Conservation (phyloP, 2,113 vertebrate species). For the Microcebus murinus region DNA sequence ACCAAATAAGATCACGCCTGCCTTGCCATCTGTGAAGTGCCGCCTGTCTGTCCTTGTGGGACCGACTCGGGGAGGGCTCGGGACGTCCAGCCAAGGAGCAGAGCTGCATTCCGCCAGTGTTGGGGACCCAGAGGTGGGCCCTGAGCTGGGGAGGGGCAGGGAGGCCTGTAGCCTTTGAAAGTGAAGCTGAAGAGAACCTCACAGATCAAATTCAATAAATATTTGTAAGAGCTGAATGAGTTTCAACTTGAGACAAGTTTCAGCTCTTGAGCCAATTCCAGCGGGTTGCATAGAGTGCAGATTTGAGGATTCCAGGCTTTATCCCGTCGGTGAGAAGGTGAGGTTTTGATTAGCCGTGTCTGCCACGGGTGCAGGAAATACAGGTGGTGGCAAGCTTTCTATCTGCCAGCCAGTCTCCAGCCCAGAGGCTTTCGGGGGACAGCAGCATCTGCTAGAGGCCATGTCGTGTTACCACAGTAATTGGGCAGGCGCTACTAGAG, state of each 20-base stretch:
- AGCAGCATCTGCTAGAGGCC: not conserved
- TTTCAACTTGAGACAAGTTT: constrained; percentile 22
- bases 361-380: not conserved
- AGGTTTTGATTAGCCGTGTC: constrained; percentile 40
- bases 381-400: not conserved
- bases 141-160: not conserved
- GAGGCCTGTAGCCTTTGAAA: not conserved
- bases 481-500: not conserved
- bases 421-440: not conserved
- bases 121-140: not conserved
- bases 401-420: not conserved
- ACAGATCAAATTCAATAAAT: not conserved
- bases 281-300: not conserved
- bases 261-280: constrained; percentile 1
- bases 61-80: not conserved
- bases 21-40: not conserved
- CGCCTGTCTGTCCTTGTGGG: not conserved
- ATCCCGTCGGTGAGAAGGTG: not conserved
- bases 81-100: not conserved
- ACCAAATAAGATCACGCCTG: not conserved
- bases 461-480: not conserved
- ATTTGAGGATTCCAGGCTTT: not conserved
- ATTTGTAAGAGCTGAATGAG: not conserved
- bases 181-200: not conserved
- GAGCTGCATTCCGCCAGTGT: not conserved